These are phyloP conservation scores for Leucosticte australis DNA, from an alignment of 2,113 vertebrate species.

Conservation along the genomic window DNA sequence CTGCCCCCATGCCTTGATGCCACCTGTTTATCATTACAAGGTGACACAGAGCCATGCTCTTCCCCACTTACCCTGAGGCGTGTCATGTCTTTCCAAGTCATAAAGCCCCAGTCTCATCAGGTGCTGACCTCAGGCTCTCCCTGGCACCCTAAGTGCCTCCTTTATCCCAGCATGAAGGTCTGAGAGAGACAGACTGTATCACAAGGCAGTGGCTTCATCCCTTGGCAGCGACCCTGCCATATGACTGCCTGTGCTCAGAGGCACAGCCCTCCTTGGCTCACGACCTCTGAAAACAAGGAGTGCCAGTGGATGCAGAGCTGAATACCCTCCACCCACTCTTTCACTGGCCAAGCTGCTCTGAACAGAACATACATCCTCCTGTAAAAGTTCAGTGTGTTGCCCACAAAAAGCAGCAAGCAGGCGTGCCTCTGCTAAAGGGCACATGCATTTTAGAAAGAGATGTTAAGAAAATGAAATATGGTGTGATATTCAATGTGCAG, in stretches of 20 bases:
- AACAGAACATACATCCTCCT: background rate
- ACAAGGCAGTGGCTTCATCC: background rate
- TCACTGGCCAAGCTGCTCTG: background rate
- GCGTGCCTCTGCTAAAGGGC: background rate
- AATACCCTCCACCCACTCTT: background rate
- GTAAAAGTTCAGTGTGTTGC: background rate
- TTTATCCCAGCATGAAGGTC: background rate
- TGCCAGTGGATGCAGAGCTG: background rate
- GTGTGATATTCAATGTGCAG: background rate
- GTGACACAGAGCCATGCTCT: background rate
- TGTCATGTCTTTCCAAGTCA: background rate
- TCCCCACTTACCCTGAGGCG: background rate
- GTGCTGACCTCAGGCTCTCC: background rate
- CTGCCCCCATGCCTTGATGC: background rate
- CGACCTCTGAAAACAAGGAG: background rate
- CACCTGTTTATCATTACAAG: background rate
- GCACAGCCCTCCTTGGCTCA: background rate
- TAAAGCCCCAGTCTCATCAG: background rate
- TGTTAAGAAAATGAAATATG: background rate
- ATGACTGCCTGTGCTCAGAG: background rate
- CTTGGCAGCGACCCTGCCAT: rapidly evolving
- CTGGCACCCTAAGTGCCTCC: background rate
- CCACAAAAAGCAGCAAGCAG: background rate
- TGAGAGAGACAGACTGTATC: background rate
- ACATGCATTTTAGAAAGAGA: background rate